phyloP scores from a whole-genome alignment of 2,888 invertebrate genomes.

The Clunio marinus region DNA sequence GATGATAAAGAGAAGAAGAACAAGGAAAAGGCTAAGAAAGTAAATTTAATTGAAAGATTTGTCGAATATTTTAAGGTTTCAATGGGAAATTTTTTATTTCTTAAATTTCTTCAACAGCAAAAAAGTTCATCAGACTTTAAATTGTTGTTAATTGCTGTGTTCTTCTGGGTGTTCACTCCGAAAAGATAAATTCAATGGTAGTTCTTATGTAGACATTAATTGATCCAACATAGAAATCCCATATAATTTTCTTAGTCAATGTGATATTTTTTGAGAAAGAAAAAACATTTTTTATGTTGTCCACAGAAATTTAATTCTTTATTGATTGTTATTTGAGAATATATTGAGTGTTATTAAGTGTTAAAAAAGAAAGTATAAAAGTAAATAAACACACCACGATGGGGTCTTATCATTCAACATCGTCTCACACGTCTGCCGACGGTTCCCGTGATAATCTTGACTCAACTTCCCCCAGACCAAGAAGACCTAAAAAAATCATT shows the following conservation, averaged over 20 bases:
- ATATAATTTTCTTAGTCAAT: neutral
- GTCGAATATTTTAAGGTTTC: too few species aligned
- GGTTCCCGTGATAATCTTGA: neutral
- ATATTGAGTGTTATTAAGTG: neutral
- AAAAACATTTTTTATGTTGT: neutral
- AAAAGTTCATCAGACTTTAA: conserved; percentile 13
- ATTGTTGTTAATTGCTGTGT: conserved; percentile 14
- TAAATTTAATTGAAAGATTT: too few species aligned
- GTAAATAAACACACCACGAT: neutral
- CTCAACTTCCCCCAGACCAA: neutral
- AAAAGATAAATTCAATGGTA: neutral
- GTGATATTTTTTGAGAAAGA: neutral
- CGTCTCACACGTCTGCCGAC: neutral
- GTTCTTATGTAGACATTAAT: neutral
- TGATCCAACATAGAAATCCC: neutral
- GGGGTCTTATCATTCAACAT: neutral
- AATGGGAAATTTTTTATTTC: neutral
- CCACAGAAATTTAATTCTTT: neutral
- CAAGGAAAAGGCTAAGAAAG: conserved; percentile 5
- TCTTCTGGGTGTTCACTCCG: conserved; percentile 26
- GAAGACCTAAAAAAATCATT: neutral
- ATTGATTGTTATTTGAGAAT: neutral
- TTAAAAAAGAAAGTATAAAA: neutral
- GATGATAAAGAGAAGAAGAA: conserved; percentile 23
- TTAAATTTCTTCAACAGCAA: neutral